Evolutionary conservation across 2,888 invertebrate species (phyloP).

Genomic region (Nomada hirtipes): DNA sequence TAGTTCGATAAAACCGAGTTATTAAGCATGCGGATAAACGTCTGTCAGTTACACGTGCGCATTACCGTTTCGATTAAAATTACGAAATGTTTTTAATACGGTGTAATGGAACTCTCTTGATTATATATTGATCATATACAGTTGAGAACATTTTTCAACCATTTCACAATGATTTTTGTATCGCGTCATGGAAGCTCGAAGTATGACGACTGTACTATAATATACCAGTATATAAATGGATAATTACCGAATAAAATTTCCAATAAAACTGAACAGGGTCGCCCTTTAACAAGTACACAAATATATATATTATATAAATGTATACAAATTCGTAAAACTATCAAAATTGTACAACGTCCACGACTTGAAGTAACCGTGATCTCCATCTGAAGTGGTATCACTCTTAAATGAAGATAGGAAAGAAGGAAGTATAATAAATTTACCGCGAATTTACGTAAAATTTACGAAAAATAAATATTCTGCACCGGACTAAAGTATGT

Average conservation of each 20-base stretch:
- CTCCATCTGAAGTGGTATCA: too few species aligned
- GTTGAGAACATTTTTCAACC: neutral
- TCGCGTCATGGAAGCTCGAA: neutral
- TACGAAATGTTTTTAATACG: neutral
- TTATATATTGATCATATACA: neutral
- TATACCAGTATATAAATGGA: too few species aligned
- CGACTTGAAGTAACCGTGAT: too few species aligned
- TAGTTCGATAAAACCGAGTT: constrained; percentile 13
- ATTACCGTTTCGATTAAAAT: constrained; percentile 21
- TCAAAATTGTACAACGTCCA: too few species aligned
- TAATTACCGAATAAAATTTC: too few species aligned
- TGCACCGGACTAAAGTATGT: neutral
- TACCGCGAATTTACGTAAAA: neutral
- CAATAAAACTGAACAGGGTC: neutral
- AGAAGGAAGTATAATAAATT: neutral
- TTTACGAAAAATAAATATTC: neutral
- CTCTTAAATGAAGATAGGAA: neutral
- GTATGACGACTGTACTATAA: too few species aligned
- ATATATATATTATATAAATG: too few species aligned
- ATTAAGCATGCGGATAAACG: constrained; percentile 4
- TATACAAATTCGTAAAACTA: too few species aligned
- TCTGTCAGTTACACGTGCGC: neutral
- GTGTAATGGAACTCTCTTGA: neutral
- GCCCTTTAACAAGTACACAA: too few species aligned
- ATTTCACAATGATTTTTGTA: neutral